A percentile compares a stretch with the other conserved stretches of the same genome.
phyloP scores from a whole-genome alignment of 2,113 vertebrate species.

The Chaenocephalus aceratus region DNA sequence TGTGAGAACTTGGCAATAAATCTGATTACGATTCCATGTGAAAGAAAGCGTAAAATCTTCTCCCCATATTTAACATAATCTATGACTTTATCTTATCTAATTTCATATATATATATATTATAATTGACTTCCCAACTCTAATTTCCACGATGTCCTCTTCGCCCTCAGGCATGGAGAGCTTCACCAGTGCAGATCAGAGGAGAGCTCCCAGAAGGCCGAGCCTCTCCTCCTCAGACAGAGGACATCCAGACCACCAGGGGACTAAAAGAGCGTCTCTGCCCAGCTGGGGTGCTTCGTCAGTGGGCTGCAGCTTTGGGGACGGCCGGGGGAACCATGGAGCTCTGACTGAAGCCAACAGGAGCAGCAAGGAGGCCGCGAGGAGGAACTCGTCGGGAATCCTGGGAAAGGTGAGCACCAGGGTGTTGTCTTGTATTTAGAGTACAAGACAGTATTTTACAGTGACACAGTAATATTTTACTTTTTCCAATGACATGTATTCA shows the following conservation, averaged over 20 bases:
- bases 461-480: slow-evolving; percentile 12
- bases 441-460: neutral
- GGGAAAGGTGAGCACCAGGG: slow-evolving; percentile 68
- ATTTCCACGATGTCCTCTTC: neutral
- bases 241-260: slow-evolving; percentile 75
- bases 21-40: too few relatives aligned
- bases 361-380: slow-evolving; percentile 83
- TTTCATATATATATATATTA: neutral
- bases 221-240: slow-evolving; percentile 56
- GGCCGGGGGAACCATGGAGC: slow-evolving; percentile 71
- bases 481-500: neutral
- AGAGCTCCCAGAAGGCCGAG: slow-evolving; percentile 64
- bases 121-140: neutral
- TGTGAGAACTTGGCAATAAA: too few relatives aligned
- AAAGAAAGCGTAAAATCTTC: neutral
- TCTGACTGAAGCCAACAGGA: slow-evolving; percentile 78
- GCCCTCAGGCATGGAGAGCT: slow-evolving; percentile 72
- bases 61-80: neutral
- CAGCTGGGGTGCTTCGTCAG: slow-evolving; percentile 66
- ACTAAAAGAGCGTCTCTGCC: slow-evolving; percentile 67
- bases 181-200: slow-evolving; percentile 67
- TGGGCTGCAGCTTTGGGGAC: slow-evolving; percentile 64
- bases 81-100: neutral
- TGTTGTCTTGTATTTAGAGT: neutral
- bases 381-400: slow-evolving; percentile 77